Evolutionary conservation across 2,113 vertebrate species (phyloP).

Genomic region (Poeciliopsis retropinna): DNA sequence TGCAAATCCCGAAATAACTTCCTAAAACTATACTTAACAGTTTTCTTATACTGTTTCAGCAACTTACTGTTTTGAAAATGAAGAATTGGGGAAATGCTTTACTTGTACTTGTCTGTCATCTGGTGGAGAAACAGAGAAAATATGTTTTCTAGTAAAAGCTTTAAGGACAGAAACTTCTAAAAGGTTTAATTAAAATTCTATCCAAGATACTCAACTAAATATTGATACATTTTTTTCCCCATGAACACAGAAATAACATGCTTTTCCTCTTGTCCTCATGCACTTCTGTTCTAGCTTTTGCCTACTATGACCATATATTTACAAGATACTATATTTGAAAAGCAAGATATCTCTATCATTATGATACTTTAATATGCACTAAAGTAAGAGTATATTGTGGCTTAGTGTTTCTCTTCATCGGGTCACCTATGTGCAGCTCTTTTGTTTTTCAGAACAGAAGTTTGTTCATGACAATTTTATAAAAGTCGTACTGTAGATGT

Average conservation of each 20-base stretch:
- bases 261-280: slow-evolving; percentile 17
- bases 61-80: neutral
- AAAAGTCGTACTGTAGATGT: slow-evolving; percentile 51
- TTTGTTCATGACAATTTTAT: slow-evolving; percentile 11
- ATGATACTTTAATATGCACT: slow-evolving; percentile 77
- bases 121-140: slow-evolving; percentile 56
- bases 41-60: neutral
- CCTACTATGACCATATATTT: slow-evolving; percentile 39
- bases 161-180: neutral
- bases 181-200: slow-evolving; percentile 33
- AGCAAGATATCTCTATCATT: slow-evolving; percentile 59
- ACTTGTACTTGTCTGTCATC: slow-evolving; percentile 55
- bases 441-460: slow-evolving; percentile 9
- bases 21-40: slow-evolving; percentile 10
- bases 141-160: slow-evolving; percentile 18
- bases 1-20: neutral
- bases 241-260: slow-evolving; percentile 33
- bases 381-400: slow-evolving; percentile 65
- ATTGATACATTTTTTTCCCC: slow-evolving; percentile 36
- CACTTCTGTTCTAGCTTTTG: slow-evolving; percentile 13
- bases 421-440: slow-evolving; percentile 27
- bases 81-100: neutral
- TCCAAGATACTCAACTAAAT: slow-evolving; percentile 40
- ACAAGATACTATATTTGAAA: slow-evolving; percentile 60
- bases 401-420: slow-evolving; percentile 43